A percentile compares a stretch with the other conserved stretches of the same genome.
These are phyloP conservation scores for Plebejus argus DNA, from an alignment of 2,888 invertebrate species.

Conservation along the genomic window DNA sequence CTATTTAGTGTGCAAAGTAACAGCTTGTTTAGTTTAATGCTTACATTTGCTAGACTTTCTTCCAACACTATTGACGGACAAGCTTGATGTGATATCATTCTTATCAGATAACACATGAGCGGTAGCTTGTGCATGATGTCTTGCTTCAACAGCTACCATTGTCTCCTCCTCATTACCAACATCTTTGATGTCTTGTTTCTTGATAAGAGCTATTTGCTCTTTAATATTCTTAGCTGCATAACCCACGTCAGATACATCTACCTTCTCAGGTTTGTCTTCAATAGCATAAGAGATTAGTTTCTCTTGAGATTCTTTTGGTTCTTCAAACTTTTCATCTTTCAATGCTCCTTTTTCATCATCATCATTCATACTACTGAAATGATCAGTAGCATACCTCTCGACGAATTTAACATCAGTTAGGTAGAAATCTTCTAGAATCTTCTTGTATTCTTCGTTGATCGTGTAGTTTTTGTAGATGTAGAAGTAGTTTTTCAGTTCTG, in stretches of 20 bases:
- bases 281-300: constrained; percentile 78
- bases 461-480: constrained; percentile 85
- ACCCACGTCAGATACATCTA: constrained; percentile 54
- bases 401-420: constrained; percentile 83
- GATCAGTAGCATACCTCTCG: constrained; percentile 64
- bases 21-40: constrained; percentile 40
- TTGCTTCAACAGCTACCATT: constrained; percentile 82
- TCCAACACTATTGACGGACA: constrained; percentile 83
- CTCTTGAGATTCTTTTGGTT: constrained; percentile 74
- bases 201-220: constrained; percentile 78
- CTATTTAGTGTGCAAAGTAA: not conserved
- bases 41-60: constrained; percentile 70
- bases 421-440: constrained; percentile 80
- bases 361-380: constrained; percentile 53
- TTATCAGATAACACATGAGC: constrained; percentile 64
- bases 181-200: constrained; percentile 70
- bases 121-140: constrained; percentile 73
- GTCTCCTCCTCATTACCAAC: constrained; percentile 79
- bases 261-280: constrained; percentile 71
- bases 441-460: constrained; percentile 81
- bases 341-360: constrained; percentile 56
- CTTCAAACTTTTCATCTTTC: constrained; percentile 58
- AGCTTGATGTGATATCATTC: constrained; percentile 79
- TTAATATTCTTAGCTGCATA: constrained; percentile 72
- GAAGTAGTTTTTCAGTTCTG: constrained; percentile 84